These are phyloP conservation scores for Suillia variegata DNA, from an alignment of 2,888 invertebrate species.

Conservation along the genomic window DNA sequence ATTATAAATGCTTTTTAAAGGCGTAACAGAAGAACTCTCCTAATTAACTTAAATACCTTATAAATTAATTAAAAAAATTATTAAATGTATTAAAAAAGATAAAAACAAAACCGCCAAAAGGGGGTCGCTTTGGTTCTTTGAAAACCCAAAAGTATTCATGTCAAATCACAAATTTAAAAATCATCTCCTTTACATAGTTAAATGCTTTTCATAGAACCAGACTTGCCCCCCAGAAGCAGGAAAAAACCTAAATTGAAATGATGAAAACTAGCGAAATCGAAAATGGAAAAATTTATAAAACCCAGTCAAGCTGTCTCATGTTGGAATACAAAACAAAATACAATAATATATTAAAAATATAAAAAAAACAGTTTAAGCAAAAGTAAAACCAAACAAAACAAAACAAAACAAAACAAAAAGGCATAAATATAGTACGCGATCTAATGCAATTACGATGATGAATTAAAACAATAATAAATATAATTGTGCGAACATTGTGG, in stretches of 20 bases:
- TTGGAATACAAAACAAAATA: slow-evolving; percentile 37
- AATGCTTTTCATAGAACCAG: too few relatives aligned
- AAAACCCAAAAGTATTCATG: too few relatives aligned
- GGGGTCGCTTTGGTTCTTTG: too few relatives aligned
- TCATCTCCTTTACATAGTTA: too few relatives aligned
- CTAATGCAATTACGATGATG: slow-evolving; percentile 30
- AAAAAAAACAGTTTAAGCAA: slow-evolving; percentile 24
- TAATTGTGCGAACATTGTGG: too few relatives aligned
- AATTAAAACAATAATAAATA: slow-evolving; percentile 32
- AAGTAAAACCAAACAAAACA: too few relatives aligned
- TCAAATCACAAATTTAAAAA: too few relatives aligned
- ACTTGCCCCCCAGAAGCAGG: too few relatives aligned
- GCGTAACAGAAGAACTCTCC: slow-evolving; percentile 15
- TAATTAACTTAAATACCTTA: slow-evolving; percentile 18
- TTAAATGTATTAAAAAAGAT: slow-evolving; percentile 22
- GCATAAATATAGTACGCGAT: too few relatives aligned
- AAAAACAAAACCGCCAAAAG: slow-evolving; percentile 38
- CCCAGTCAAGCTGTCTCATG: slow-evolving; percentile 40
- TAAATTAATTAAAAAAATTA: slow-evolving; percentile 3
- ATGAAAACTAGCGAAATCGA: not conserved
- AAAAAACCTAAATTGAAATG: slow-evolving; percentile 14
- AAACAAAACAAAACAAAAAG: too few relatives aligned
- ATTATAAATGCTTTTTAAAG: slow-evolving; percentile 33
- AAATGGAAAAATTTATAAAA: slow-evolving; percentile 24
- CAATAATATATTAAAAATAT: slow-evolving; percentile 31